Conservation (phyloP, 2,797 vertebrate species). For the Sebastes oblongus region DNA sequence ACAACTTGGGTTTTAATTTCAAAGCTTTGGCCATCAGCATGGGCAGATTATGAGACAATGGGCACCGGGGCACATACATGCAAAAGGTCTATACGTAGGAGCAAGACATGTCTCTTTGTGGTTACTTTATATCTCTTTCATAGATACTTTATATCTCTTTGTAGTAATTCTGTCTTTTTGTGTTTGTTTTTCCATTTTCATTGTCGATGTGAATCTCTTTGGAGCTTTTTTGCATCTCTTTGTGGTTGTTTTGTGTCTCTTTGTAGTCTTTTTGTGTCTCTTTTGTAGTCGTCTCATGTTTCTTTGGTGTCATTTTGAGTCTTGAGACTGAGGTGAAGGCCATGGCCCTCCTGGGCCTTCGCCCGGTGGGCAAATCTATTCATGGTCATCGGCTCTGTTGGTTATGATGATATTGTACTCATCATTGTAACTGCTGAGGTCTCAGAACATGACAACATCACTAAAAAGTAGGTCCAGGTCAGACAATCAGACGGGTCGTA, state of each 20-base stretch:
- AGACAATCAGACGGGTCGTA: background rate
- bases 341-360: no score
- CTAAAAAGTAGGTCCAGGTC: background rate
- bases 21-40: background rate
- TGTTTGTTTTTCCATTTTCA: background rate
- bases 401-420: background rate
- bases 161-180: background rate
- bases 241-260: background rate
- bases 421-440: background rate
- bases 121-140: background rate
- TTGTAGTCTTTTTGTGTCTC: background rate
- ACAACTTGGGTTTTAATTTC: background rate
- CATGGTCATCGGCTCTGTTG: background rate
- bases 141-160: background rate
- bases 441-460: background rate
- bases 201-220: background rate
- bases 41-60: background rate
- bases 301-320: background rate
- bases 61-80: background rate
- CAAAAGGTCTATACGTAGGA: background rate
- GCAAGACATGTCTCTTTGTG: background rate
- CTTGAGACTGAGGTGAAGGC: background rate
- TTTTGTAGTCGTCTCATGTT: no score
- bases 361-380: no score
- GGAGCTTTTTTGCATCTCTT: background rate